phyloP scores from a whole-genome alignment of 2,113 vertebrate species.

The Aspiorhynchus laticeps region DNA sequence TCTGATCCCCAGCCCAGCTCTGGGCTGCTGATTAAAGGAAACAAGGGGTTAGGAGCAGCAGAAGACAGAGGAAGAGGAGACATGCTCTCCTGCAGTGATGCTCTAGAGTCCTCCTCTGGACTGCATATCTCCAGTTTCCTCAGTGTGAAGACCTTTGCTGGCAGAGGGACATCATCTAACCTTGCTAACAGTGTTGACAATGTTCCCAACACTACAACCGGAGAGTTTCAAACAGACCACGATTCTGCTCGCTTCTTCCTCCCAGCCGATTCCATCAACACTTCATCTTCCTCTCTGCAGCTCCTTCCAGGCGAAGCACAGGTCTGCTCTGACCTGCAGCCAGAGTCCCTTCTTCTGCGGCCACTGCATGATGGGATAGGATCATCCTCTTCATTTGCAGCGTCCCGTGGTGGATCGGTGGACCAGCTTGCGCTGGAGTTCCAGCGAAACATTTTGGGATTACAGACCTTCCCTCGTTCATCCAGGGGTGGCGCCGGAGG shows the following conservation, averaged over 20 bases:
- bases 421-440: constrained; percentile 91
- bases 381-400: constrained; percentile 27
- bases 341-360: constrained; percentile 85
- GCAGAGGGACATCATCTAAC: constrained; percentile 79
- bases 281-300: constrained; percentile 73
- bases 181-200: constrained; percentile 12
- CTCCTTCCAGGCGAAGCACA: constrained; percentile 69
- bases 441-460: constrained; percentile 84
- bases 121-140: constrained; percentile 91
- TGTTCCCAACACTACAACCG: constrained; percentile 86
- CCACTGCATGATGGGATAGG: constrained; percentile 86
- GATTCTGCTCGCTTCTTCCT: constrained; percentile 82
- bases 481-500: constrained; percentile 73
- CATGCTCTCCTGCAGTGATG: constrained; percentile 65
- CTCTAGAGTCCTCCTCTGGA: constrained; percentile 81
- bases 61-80: constrained; percentile 59
- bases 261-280: constrained; percentile 71
- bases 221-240: constrained; percentile 82
- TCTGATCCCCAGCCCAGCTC: constrained; percentile 89
- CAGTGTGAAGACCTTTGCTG: constrained; percentile 78
- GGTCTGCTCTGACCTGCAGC: constrained; percentile 74
- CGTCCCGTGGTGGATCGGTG: constrained; percentile 63
- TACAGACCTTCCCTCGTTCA: constrained; percentile 84
- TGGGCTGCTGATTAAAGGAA: constrained; percentile 85
- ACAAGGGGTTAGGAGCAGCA: constrained; percentile 54